A percentile compares a stretch with the other conserved stretches of the same genome.
Conservation (phyloP, 1,140 invertebrate genomes). For the Drosophila insularis region DNA sequence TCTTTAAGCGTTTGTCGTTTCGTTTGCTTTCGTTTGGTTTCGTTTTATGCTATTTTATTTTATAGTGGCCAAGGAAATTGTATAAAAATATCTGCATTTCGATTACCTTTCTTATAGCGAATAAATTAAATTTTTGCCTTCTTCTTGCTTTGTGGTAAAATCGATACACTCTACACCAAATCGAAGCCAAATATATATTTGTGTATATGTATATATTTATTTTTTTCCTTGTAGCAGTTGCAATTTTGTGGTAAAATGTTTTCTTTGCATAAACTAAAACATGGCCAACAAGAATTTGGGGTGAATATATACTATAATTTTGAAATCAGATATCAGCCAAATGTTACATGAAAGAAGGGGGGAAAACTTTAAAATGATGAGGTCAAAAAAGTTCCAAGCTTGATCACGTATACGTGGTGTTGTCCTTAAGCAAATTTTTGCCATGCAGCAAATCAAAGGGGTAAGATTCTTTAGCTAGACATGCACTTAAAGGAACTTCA, state of each 20-base stretch:
- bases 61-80: conserved; percentile 7
- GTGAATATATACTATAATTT: background rate
- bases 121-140: background rate
- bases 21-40: background rate
- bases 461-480: background rate
- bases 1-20: background rate
- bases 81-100: background rate
- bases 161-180: background rate
- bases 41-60: background rate
- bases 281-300: background rate
- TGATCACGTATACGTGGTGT: background rate
- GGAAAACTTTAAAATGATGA: background rate
- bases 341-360: background rate
- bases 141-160: background rate
- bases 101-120: conserved; percentile 1
- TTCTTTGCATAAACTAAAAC: background rate
- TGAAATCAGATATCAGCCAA: background rate
- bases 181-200: no score
- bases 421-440: background rate
- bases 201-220: no score
- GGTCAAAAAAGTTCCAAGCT: background rate
- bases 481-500: no score
- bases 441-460: background rate
- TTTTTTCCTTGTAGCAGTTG: background rate
- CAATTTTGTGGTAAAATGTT: background rate